A percentile compares a stretch with the other conserved stretches of the same genome.
Evolutionary conservation across 2,113 vertebrate genomes (phyloP).

Genomic region (Urocynchramus pylzowi): DNA sequence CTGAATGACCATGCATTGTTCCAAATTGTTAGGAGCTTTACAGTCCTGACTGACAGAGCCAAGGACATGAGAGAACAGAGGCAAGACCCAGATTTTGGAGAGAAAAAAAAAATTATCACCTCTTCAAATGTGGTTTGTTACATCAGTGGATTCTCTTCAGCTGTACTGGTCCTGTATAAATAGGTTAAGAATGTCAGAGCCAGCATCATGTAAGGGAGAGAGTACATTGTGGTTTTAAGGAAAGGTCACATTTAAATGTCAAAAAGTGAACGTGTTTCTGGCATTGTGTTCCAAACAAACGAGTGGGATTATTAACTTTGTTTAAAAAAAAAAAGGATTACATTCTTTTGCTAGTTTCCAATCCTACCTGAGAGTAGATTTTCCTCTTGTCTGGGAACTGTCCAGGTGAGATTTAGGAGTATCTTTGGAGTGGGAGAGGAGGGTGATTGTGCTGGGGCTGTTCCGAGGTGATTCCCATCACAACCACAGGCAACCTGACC

Average conservation of each 20-base stretch:
- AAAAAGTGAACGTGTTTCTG: background rate
- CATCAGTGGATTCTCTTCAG: background rate
- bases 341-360: background rate
- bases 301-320: background rate
- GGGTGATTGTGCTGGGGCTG: background rate
- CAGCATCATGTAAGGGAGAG: background rate
- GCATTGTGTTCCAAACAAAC: background rate
- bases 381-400: background rate
- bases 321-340: background rate
- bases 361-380: background rate
- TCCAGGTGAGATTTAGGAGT: background rate
- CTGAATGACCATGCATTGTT: background rate
- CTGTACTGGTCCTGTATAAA: background rate
- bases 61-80: background rate
- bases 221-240: background rate
- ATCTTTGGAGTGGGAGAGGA: background rate
- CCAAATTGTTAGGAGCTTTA: background rate
- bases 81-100: background rate
- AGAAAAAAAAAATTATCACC: background rate
- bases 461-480: background rate
- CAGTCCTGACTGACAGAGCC: background rate
- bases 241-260: constrained; percentile 31
- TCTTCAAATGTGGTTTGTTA: background rate
- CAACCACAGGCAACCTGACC: background rate
- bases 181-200: background rate